Evolutionary conservation across 2,797 vertebrate genomes (phyloP).

Genomic region (Dermochelys coriacea): DNA sequence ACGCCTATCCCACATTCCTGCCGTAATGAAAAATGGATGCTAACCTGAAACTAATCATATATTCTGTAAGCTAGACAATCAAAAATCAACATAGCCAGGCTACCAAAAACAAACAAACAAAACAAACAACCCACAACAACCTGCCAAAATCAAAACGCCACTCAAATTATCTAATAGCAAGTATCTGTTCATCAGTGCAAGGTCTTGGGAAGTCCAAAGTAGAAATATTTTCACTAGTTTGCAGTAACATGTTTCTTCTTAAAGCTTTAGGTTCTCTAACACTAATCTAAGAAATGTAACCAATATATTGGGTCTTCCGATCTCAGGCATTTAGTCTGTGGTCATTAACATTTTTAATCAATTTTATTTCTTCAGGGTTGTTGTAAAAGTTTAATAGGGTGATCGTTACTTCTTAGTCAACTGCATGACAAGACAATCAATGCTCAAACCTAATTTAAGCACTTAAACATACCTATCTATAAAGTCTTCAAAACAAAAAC

Average conservation of each 20-base stretch:
- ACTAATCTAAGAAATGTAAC: not conserved
- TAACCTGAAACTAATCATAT: not conserved
- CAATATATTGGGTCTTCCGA: conserved; percentile 8
- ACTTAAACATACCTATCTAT: not conserved
- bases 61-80: not conserved
- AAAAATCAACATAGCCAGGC: not conserved
- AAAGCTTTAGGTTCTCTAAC: not conserved
- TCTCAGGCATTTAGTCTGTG: not conserved
- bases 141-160: not conserved
- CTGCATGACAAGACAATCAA: not conserved
- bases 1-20: not conserved
- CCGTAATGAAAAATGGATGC: not conserved
- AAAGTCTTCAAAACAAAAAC: not conserved
- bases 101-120: not conserved
- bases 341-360: conserved; percentile 53
- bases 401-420: conserved; percentile 40
- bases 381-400: conserved; percentile 72
- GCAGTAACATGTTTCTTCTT: not conserved
- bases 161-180: not conserved
- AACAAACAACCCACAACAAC: not conserved
- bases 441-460: not conserved
- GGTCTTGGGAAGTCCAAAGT: accelerated
- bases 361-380: conserved; percentile 51
- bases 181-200: not conserved
- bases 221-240: not conserved